Evolutionary conservation across 2,113 vertebrate genomes (phyloP), one percentile per base, ranked within the genome.

Genomic region (Myiozetetes cayanensis): DNA sequence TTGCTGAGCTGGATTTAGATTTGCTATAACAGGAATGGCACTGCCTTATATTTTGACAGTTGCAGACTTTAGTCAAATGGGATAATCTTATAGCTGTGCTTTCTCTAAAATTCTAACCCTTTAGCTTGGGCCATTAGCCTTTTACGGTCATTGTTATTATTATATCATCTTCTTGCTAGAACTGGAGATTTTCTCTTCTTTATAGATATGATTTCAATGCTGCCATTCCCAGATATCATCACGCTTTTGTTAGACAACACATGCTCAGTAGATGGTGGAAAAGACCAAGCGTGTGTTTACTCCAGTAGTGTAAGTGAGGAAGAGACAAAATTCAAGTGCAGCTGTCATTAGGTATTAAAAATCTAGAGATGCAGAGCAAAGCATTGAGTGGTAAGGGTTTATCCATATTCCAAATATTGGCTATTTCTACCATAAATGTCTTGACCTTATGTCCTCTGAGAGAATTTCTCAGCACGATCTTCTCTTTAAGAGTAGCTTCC

Each of bases 1-100:
- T 94, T 89, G 28, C 80, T 89, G 87, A 89, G 66, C 37, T 93
- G 66, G 75, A 88, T 92, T 92, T 97, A 83, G 8, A 50, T 95
- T 94, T 95, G 19, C 61, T 94, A 4, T 76, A 65, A 77, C 14
- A 77, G 44, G 24, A 95, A 85, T 30, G 55, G 19, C 30, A 46
- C 52, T 95, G 50, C 28, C 74, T 92, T 92, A 95, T 94, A 82
- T 94, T 95, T 90, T 80, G 63, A 44, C 46, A 52, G 22, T 86
- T 75, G 24, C 28, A 78, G 33, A 28, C 37, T 79, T 76, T 55
- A 86, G 39, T 41, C 59, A 94, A 87, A 50, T 31, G 72, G 21
- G 31, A 68, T 12, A 55, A 77, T 47, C 59, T 46, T 78, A 63
- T 28, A 62, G 37, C 21, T 1, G 3, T 35, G 16, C 18, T 96